Percentiles rank a stretch among this genome's conserved stretches.
Evolutionary conservation across 1,140 invertebrate genomes (phyloP).

Genomic region (Brachionus rotundiformis): DNA sequence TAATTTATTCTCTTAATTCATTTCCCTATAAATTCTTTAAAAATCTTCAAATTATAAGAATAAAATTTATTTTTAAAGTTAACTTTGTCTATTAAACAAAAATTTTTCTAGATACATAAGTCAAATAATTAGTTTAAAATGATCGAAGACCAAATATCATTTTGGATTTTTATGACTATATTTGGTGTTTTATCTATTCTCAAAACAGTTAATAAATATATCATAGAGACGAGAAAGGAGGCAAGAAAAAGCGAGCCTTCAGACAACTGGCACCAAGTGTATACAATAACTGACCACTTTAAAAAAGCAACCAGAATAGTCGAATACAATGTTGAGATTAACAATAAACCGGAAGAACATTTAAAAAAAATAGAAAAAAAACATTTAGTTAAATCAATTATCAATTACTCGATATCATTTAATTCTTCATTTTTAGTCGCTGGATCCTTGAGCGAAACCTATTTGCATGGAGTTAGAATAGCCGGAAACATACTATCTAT

Average conservation of each 20-base stretch:
- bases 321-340: neutral
- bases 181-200: constrained; percentile 29
- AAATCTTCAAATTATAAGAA: neutral
- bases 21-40: neutral
- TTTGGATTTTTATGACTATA: constrained; percentile 20
- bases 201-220: constrained; percentile 28
- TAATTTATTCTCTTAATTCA: neutral
- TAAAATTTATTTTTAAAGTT: neutral
- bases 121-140: neutral
- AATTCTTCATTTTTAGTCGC: constrained; percentile 40
- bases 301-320: neutral
- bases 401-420: constrained; percentile 31
- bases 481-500: constrained; percentile 26
- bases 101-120: neutral
- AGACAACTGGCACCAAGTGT: neutral
- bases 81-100: neutral
- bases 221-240: neutral
- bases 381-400: constrained; percentile 17
- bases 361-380: constrained; percentile 19
- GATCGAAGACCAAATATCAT: constrained; percentile 42
- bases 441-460: constrained; percentile 14
- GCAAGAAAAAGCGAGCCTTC: neutral
- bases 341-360: neutral
- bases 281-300: neutral
- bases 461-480: constrained; percentile 8